Conservation (phyloP, 92 coral and sea anemone species). For the Nematostella vectensis region DNA sequence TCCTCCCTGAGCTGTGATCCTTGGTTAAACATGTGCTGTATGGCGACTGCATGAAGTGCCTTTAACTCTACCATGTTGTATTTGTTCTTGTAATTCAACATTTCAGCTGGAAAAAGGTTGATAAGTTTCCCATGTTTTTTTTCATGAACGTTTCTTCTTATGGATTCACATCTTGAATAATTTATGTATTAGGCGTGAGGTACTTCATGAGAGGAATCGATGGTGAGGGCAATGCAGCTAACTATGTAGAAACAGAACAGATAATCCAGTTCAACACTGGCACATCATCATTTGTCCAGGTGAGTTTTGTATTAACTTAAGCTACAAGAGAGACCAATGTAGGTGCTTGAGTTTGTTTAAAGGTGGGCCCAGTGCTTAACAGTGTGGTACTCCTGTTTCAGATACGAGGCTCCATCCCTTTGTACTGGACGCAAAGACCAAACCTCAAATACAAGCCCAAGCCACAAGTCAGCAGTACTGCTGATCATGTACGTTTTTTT, state of each 20-base stretch:
- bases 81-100: too few species aligned
- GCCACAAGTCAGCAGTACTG: slow-evolving; percentile 54
- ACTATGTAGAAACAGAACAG: slow-evolving; percentile 94
- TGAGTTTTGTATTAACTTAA: slow-evolving; percentile 1
- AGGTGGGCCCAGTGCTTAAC: too few species aligned
- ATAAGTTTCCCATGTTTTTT: too few species aligned
- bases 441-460: slow-evolving; percentile 83
- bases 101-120: too few species aligned
- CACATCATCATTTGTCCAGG: slow-evolving; percentile 84
- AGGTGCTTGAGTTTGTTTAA: too few species aligned
- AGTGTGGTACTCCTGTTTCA: too few species aligned
- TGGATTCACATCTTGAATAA: not conserved
- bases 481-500: slow-evolving; percentile 79
- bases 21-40: too few species aligned
- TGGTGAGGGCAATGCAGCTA: slow-evolving; percentile 89
- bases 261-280: slow-evolving; percentile 63
- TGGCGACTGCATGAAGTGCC: too few species aligned
- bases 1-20: too few species aligned
- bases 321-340: not conserved
- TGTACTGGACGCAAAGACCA: slow-evolving; percentile 97
- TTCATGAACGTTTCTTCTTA: too few species aligned
- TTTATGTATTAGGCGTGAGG: slow-evolving; percentile 88
- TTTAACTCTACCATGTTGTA: too few species aligned
- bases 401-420: slow-evolving; percentile 95
- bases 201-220: slow-evolving; percentile 88